Percentiles rank a stretch among this genome's conserved stretches.
Evolutionary conservation across 2,888 invertebrate species (phyloP).

Genomic region (Eueremaeus valkanovi): DNA sequence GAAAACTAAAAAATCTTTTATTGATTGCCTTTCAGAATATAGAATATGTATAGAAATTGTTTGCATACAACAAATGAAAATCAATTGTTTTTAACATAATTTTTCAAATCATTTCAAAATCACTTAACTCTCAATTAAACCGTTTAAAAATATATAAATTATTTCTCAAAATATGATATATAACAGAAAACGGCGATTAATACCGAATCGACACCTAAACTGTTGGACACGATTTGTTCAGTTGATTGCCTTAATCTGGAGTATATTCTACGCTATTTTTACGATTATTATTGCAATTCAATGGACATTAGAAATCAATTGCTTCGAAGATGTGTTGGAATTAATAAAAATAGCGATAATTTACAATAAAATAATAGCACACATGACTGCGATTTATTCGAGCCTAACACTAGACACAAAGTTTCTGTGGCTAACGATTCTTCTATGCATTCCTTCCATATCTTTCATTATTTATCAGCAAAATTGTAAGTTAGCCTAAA

Average conservation of each 20-base stretch:
- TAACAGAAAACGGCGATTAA: neutral
- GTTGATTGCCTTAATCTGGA: neutral
- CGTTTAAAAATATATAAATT: no score
- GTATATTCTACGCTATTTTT: neutral
- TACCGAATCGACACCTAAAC: neutral
- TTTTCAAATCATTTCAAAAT: no score
- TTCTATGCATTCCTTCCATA: constrained; percentile 11
- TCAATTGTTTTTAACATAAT: no score
- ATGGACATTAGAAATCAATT: neutral
- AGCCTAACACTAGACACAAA: neutral
- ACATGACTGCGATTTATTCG: constrained; percentile 2
- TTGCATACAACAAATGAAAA: no score
- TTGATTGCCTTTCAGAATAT: no score
- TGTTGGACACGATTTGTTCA: neutral
- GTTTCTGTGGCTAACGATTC: neutral
- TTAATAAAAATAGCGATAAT: constrained; percentile 16
- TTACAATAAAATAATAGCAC: constrained; percentile 14
- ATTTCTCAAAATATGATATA: no score
- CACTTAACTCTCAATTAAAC: no score
- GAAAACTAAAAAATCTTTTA: no score
- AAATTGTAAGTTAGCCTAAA: neutral
- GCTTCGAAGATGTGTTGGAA: neutral
- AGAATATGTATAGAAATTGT: no score
- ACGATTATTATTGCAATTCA: constrained; percentile 5
- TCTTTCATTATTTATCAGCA: constrained; percentile 21